Evolutionary conservation across 2,113 vertebrate genomes (phyloP), one percentile per base, ranked within the genome.

Genomic region (Myrmophylax atrothorax): DNA sequence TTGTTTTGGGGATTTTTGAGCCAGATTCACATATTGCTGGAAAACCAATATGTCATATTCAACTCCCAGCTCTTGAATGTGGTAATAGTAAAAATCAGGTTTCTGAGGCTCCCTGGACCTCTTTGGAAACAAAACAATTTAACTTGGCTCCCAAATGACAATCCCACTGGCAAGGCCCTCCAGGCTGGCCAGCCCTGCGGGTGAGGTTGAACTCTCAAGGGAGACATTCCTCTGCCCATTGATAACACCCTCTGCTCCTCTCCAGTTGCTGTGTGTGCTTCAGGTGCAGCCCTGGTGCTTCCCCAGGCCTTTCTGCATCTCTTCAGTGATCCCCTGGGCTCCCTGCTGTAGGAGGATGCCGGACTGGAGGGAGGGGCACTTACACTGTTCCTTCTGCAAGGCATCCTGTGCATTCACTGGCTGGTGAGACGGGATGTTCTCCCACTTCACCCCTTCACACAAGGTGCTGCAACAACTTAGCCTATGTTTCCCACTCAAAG

Each of bases 281-380:
- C 60, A 40, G 44, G 11, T 11, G 33, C 69, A 64, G 59, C 52
- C 18, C 31, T 3, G 8, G 1, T 28, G 25, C 16, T 86, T 73
- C 22, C 23, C 59, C 22, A 35, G 18, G 15, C 8, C 44, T 77
- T 52, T 37, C 72, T 72, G 44, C 53, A 52, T 49, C n/a, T 22
- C 64, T 18, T 29, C 31, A 11, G 70, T 3, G 24, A 2, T 58
- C 10, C 26, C 40, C 37, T 14, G 40, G 12, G 19, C 49, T 69
- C 14, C 19, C 14, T 35, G 2, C 0, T 0, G 12, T 4, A 7
- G 12, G 25, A 60, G 6, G 42, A 19, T 2, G 3, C 40, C 25
- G 52, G 16, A 2, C 3, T n/a, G 25, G n/a, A 82, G 23, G 49
- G 22, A 47, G n/a, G 11, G 17, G 6, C 17, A 3, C 52, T 56